Evolutionary conservation across 1,140 invertebrate genomes (phyloP), one percentile per base, ranked within the genome.

Genomic region (Leptinotarsa texana): DNA sequence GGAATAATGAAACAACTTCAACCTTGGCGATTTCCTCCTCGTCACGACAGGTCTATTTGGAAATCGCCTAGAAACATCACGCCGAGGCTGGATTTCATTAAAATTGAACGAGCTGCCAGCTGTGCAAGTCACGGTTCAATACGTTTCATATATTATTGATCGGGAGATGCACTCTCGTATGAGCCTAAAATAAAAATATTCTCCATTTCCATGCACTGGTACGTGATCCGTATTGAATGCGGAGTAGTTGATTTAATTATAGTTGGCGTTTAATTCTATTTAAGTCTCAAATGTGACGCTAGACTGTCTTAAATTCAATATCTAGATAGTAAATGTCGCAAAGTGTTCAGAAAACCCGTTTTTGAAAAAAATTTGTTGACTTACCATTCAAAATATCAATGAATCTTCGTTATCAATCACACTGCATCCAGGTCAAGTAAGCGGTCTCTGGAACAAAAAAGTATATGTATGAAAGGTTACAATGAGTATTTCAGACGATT

Each of bases 31-130:
- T 18, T 57, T 57, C n/a, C 13, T 18, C 51, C 15, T 17, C 3
- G 15, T 57, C 15, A 15, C 51, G n/a, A 57, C 51, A 57, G 51
- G n/a, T 57, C 15, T 57, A 15, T 57, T 57, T 57, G 15, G 15
- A 57, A 57, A 57, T 57, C 51, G 51, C n/a, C 51, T 57, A 57
- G 51, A 57, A 57, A 57, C 51, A 57, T 57, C 15, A 57, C 51
- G 51, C 51, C 51, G n/a, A 4, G 4, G 51, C 51, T 13, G 63
- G 27, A 17, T 66, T 66, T 66, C 27, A 66, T 66, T 63, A 62
- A 62, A 74, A 69, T 69, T 74, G 69, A 74, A 69, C 61, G 61
- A 69, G 67, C 67, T 74, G 57, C 65, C 3, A 67, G 65, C 65
- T 67, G 65, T 63, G 57, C 71, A 33, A 48, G 63, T 13, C 71